Percentiles rank a stretch among this genome's conserved stretches.
These are phyloP conservation scores for Pteromalus puparum DNA, from an alignment of 1,140 invertebrate genomes.

Conservation along the genomic window DNA sequence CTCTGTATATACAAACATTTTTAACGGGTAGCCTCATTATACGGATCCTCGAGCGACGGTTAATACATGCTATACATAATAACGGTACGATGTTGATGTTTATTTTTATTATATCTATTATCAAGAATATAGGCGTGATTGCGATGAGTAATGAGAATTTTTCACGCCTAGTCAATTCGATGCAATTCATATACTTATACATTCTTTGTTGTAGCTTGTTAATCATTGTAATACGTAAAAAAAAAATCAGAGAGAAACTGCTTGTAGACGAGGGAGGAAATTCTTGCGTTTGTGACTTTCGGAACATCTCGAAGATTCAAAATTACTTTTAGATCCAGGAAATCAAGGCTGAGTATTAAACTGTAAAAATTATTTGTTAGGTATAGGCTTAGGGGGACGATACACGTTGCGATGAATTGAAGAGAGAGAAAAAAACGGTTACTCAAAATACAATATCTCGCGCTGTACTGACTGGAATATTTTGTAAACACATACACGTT, in stretches of 20 bases:
- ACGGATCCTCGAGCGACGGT: no score
- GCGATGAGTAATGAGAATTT: neutral
- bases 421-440: neutral
- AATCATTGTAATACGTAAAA: no score
- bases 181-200: no score
- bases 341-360: slow-evolving; percentile 17
- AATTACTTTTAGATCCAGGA: slow-evolving; percentile 16
- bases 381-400: neutral
- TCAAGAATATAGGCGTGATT: no score
- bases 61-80: no score
- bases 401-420: neutral
- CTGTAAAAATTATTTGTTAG: slow-evolving; percentile 7
- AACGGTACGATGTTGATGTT: neutral
- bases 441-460: slow-evolving; percentile 13
- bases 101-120: neutral
- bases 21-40: neutral
- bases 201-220: no score
- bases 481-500: slow-evolving; percentile 2
- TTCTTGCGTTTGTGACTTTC: neutral
- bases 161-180: neutral
- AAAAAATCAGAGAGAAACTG: no score
- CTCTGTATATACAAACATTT: slow-evolving; percentile 27
- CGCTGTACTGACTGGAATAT: slow-evolving; percentile 21
- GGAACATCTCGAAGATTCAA: neutral
- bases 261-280: neutral